A percentile compares a stretch with the other conserved stretches of the same genome.
phyloP scores from a whole-genome alignment of 2,113 vertebrate species.

The Oostethus manadensis region DNA sequence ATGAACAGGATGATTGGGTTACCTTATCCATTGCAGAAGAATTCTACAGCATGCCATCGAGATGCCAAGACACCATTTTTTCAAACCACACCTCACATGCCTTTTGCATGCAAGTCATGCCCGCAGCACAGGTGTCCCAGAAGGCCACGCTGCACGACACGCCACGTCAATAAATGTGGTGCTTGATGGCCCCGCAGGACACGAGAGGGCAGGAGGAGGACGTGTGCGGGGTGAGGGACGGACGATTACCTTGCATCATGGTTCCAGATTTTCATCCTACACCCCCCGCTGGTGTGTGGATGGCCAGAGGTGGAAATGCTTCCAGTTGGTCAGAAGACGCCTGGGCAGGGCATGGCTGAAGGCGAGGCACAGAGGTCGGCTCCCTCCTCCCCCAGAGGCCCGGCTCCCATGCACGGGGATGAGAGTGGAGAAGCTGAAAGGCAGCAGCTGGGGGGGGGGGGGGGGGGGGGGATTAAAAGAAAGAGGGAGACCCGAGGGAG shows the following conservation, averaged over 20 bases:
- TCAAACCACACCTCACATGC: conserved; percentile 13
- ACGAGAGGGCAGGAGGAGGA: conserved; percentile 49
- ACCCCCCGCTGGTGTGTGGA: conserved; percentile 50
- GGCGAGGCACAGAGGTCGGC: conserved; percentile 45
- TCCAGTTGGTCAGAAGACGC: conserved; percentile 49
- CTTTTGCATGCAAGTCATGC: conserved; percentile 6
- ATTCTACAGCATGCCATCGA: neutral
- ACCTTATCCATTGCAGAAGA: neutral
- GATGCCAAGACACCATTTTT: conserved; percentile 9
- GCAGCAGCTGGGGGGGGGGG: conserved; percentile 26
- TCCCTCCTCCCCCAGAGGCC: conserved; percentile 55
- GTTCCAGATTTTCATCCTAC: conserved; percentile 95
- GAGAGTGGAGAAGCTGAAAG: conserved; percentile 4
- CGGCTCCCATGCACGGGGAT: conserved; percentile 43
- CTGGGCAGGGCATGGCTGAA: conserved; percentile 61
- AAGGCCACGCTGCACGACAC: conserved; percentile 25
- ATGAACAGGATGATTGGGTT: neutral
- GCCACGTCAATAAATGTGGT: conserved; percentile 38
- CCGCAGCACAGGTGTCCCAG: conserved; percentile 18
- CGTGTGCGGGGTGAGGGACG: conserved; percentile 6
- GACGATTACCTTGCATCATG: conserved; percentile 98
- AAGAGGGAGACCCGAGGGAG: conserved; percentile 14
- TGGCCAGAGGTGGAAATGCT: conserved; percentile 28
- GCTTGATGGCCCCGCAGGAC: conserved; percentile 45
- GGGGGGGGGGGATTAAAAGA: conserved; percentile 5